Evolutionary conservation across 2,888 invertebrate species (phyloP), one percentile per base, ranked within the genome.

Genomic region (Noctua fimbriata): DNA sequence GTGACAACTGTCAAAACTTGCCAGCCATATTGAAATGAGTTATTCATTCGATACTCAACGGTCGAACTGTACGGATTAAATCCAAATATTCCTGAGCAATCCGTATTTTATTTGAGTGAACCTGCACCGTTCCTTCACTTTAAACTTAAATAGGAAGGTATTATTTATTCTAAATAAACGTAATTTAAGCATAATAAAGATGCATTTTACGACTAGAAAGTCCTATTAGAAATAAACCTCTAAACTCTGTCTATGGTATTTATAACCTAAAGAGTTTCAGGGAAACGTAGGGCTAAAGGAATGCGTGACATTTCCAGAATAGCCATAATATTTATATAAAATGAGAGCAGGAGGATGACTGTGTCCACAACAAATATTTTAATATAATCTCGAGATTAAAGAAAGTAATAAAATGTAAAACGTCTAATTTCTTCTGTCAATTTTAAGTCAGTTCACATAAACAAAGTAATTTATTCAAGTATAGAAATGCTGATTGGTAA

Each of bases 251-350:
- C 71, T 71, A 32, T 60, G 69, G 21, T 77, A 86, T 86, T 81
- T 86, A 79, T 88, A 84, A 76, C 65, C 44, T 21, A 41, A 75
- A 73, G 47, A 72, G 52, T 67, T 79, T 73, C 73, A 76, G 14
- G 73, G 72, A 84, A 81, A 60, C 66, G 73, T n/a, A 73, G 77
- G 55, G 71, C 76, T n/a, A 3, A 16, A 71, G 83, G 87, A 88
- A 88, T 87, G 77, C 65, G 72, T 85, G 85, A 82, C 85, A 85
- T 88, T 83, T 85, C 58, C 14, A 76, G 72, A 79, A 87, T 76
- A 85, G 69, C 70, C 72, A 67, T 83, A 88, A 82, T 82, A 84
- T 81, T 88, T 79, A 88, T 80, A 77, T 78, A 71, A 78, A 81
- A 71, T 77, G 81, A 81, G 81, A 28, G 9, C 77, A 77, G 16